Conservation (phyloP, 2,113 vertebrate genomes). For the Cheirogaleus medius region DNA sequence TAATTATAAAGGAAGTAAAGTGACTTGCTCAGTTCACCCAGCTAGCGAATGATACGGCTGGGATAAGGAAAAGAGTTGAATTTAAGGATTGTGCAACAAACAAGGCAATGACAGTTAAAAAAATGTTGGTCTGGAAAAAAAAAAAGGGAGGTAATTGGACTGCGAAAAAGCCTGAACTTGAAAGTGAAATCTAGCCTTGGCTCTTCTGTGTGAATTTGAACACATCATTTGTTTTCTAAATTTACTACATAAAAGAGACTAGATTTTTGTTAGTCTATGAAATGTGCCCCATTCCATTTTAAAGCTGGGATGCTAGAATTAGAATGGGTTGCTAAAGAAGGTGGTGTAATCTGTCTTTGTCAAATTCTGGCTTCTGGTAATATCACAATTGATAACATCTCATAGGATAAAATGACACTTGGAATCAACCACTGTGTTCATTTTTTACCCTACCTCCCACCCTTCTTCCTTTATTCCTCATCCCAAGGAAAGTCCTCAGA, state of each 20-base stretch:
- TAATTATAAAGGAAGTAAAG: background rate
- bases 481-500: background rate
- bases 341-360: background rate
- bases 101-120: background rate
- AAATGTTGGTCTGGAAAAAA: background rate
- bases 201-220: background rate
- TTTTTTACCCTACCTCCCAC: background rate
- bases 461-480: background rate
- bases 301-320: background rate
- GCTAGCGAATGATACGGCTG: background rate
- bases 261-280: background rate
- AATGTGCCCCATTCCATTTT: background rate
- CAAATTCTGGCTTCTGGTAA: background rate
- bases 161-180: background rate
- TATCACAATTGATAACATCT: background rate
- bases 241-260: background rate
- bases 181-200: background rate
- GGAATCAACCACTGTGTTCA: background rate
- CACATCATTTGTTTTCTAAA: background rate
- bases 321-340: background rate
- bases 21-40: background rate
- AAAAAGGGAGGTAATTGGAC: background rate
- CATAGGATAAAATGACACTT: background rate
- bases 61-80: background rate
- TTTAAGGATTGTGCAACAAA: background rate